Conservation (phyloP, 2,888 invertebrate species). For the Malthinus flaveolus region DNA sequence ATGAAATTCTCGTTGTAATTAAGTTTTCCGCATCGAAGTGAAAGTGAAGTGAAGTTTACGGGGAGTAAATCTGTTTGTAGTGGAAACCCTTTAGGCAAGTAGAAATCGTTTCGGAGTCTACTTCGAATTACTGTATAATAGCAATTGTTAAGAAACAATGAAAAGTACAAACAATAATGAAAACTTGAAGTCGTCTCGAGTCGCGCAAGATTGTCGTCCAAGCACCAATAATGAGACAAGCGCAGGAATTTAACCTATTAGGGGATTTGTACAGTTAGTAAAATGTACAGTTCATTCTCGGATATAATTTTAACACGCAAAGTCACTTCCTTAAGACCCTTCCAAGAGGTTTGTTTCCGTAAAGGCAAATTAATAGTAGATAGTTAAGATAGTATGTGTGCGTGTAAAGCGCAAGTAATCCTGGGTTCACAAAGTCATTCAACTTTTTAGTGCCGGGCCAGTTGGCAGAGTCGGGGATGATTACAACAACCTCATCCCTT, state of each 20-base stretch:
- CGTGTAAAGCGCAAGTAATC: conserved; percentile 40
- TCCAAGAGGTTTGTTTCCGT: conserved; percentile 19
- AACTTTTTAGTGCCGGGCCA: conserved; percentile 51
- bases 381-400: conserved; percentile 38
- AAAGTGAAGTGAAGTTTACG: too few relatives aligned
- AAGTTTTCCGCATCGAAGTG: too few relatives aligned
- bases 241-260: conserved; percentile 16
- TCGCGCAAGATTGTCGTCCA: conserved; percentile 12
- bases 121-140: too few relatives aligned
- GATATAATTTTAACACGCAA: conserved; percentile 18
- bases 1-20: too few relatives aligned
- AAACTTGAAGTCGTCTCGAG: background rate
- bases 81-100: too few relatives aligned
- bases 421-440: conserved; percentile 47
- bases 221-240: conserved; percentile 18
- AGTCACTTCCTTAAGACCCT: conserved; percentile 20
- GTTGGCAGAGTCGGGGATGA: conserved; percentile 45
- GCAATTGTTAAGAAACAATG: too few relatives aligned
- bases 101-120: too few relatives aligned
- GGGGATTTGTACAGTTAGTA: conserved; percentile 11
- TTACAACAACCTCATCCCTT: conserved; percentile 40
- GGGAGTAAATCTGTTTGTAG: too few relatives aligned
- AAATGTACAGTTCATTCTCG: conserved; percentile 16
- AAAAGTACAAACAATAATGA: too few relatives aligned
- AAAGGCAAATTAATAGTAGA: conserved; percentile 28